Evolutionary conservation across 2,113 vertebrate species (phyloP), one percentile per base, ranked within the genome.

Genomic region (Paralichthys olivaceus): DNA sequence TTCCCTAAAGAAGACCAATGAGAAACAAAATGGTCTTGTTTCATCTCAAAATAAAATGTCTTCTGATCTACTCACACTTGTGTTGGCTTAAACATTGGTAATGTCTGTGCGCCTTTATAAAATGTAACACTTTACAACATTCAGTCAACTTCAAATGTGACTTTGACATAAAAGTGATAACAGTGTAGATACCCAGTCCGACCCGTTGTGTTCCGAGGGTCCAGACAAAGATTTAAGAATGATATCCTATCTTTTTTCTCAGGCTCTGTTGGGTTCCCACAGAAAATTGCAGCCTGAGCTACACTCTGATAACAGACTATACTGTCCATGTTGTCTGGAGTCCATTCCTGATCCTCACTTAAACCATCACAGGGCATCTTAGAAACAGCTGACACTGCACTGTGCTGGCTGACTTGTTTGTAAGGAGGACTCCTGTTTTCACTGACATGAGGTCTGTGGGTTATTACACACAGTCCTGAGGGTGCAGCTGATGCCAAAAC

Each of bases 1-100:
- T 97, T 22, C 98, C 98, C 98, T 99, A 65, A 68, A 94, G 84
- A 29, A 75, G 32, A 45, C 45, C 55, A 20, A 22, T 2, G 22
- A 58, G 32, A 3, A 60, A 25, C 2, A 47, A 23, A 32, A 9
- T 4, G 9, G 26, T 17, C 5, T 37, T 1, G 3, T 37, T 29
- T 43, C 43, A 45, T 45, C 43, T 49, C 45, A 20, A 19, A 19
- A 6, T 49, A 49, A 45, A 45, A 15, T 45, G 43, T 45, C 15
- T 12, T 45, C 43, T 14, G 15, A 34, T 34, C 5, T 34, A 34
- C 32, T 34, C 2, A 15, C n/a, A 25, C 20, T 28, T 2, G 11
- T 65, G 34, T 20, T 40, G 25, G 2, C 13, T 9, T 34, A 22
- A 28, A 64, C 15, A 57, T 1, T 0, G 8, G 29, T 60, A 7